A percentile compares a stretch with the other conserved stretches of the same genome.
Conservation (phyloP, 2,888 invertebrate species). For the Rhodophaea formosa region DNA sequence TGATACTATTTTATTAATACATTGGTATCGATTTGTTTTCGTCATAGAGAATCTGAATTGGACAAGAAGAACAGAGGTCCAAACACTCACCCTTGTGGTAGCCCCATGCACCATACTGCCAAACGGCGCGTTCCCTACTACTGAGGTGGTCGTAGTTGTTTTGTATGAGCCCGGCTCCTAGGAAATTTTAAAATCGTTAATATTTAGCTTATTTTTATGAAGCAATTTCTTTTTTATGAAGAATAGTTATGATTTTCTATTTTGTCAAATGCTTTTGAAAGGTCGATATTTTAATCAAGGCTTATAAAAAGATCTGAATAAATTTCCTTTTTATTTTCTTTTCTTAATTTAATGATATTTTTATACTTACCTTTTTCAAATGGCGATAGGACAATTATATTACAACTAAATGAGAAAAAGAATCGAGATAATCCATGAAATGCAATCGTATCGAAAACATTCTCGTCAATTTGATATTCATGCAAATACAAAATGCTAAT, state of each 20-base stretch:
- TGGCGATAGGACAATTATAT: too few relatives aligned
- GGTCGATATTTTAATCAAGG: too few relatives aligned
- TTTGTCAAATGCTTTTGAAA: background rate
- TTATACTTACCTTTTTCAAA: background rate
- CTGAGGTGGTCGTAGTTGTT: constrained; percentile 66
- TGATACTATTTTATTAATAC: too few relatives aligned
- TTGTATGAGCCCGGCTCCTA: constrained; percentile 70
- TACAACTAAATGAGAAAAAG: background rate
- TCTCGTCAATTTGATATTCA: constrained; percentile 23
- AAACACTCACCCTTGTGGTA: constrained; percentile 55
- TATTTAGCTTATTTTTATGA: background rate
- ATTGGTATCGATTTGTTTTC: too few relatives aligned
- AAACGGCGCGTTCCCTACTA: constrained; percentile 71
- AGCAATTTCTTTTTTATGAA: background rate
- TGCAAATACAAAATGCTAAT: constrained; percentile 29
- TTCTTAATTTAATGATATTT: background rate
- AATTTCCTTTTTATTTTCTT: too few relatives aligned
- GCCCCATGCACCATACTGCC: constrained; percentile 65
- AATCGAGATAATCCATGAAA: background rate
- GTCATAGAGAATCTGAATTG: too few relatives aligned
- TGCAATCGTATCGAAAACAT: background rate
- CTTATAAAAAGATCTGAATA: too few relatives aligned
- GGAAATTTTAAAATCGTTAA: background rate
- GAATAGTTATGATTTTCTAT: background rate
- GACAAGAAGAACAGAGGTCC: background rate